These are phyloP conservation scores for Struthio camelus DNA, from an alignment of 2,113 vertebrate species.

Conservation along the genomic window DNA sequence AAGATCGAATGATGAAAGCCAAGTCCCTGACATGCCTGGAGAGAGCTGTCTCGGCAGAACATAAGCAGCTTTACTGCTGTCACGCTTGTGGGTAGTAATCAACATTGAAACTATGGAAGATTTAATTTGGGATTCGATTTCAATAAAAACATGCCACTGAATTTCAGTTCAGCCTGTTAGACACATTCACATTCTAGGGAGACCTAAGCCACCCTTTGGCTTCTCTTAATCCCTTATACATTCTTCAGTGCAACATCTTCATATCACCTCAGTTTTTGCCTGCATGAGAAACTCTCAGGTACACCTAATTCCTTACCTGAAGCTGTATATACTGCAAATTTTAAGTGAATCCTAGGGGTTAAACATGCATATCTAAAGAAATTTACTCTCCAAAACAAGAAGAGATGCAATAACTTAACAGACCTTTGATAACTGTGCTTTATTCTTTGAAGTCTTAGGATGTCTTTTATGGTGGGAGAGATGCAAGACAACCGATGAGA, in stretches of 20 bases:
- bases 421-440: background rate
- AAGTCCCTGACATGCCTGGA: accelerated
- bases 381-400: background rate
- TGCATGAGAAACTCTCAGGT: background rate
- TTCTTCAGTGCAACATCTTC: background rate
- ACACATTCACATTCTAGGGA: background rate
- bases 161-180: background rate
- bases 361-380: background rate
- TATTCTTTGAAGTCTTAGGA: background rate
- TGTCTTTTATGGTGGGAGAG: background rate
- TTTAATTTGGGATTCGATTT: background rate
- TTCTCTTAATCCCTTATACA: background rate
- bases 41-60: background rate
- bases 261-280: background rate
- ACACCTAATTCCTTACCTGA: background rate
- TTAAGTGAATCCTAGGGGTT: background rate
- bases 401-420: background rate
- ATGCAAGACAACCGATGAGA: background rate
- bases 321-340: background rate
- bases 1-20: background rate
- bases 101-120: background rate
- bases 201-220: background rate
- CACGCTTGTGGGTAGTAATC: background rate
- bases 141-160: background rate
- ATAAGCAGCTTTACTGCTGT: background rate